These are phyloP conservation scores for Argynnis bischoffii DNA, from an alignment of 2,888 invertebrate species.

Conservation along the genomic window DNA sequence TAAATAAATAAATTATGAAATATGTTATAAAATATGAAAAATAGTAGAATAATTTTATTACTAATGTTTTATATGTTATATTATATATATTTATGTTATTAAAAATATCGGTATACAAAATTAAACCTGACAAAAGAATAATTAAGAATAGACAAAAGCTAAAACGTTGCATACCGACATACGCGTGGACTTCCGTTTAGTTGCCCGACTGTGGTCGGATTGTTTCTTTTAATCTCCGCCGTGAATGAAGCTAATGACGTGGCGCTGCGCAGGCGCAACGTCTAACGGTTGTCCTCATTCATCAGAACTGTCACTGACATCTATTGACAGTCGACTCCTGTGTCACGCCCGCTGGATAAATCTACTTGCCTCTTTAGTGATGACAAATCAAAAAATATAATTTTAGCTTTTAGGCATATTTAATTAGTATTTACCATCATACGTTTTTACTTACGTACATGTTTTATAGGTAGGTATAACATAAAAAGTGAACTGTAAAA, in stretches of 20 bases:
- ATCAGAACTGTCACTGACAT: conserved; percentile 78
- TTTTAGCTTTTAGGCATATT: conserved; percentile 1
- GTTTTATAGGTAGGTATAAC: background rate
- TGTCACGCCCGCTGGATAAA: conserved; percentile 56
- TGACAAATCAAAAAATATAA: conserved; percentile 26
- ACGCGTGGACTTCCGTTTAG: conserved; percentile 71
- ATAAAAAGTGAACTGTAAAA: conserved; percentile 15
- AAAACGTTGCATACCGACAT: conserved; percentile 56
- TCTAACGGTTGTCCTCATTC: conserved; percentile 75
- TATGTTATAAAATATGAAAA: too few species aligned
- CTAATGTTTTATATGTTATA: too few species aligned
- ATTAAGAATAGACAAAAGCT: conserved; percentile 45
- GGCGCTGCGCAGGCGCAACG: conserved; percentile 52
- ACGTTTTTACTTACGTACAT: background rate
- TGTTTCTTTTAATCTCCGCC: conserved; percentile 74
- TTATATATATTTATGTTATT: too few species aligned
- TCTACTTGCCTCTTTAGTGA: conserved; percentile 19
- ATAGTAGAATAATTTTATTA: too few species aligned
- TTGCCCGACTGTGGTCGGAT: conserved; percentile 61
- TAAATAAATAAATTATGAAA: too few species aligned
- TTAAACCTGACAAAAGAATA: conserved; percentile 38
- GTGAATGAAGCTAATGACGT: conserved; percentile 73
- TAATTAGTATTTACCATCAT: background rate
- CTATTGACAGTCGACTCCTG: conserved; percentile 76
- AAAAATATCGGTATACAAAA: background rate